These are phyloP conservation scores for Hippopotamyrus pictus DNA, from an alignment of 2,797 vertebrate genomes.

Conservation along the genomic window DNA sequence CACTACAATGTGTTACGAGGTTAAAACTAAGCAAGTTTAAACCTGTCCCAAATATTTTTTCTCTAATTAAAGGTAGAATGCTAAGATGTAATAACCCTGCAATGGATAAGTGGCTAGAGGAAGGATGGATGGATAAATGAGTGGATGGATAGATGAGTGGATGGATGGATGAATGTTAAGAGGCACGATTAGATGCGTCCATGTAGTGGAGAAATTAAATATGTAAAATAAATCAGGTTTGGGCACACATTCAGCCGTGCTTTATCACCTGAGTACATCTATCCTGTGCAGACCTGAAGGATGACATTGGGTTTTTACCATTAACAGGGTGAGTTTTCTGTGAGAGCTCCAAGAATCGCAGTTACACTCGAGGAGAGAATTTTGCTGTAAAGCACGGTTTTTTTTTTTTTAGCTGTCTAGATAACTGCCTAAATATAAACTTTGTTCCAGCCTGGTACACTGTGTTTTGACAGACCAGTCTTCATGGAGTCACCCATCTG, in stretches of 20 bases:
- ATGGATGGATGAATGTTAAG: background rate
- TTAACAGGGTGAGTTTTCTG: background rate
- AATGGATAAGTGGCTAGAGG: background rate
- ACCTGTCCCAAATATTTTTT: background rate
- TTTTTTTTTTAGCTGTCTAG: background rate
- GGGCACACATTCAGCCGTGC: background rate
- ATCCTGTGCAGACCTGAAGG: background rate
- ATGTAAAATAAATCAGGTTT: background rate
- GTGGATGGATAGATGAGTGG: background rate
- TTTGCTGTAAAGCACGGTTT: background rate
- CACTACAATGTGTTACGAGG: background rate
- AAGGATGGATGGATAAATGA: background rate
- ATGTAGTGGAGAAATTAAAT: background rate
- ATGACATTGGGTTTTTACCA: background rate
- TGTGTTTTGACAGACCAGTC: slow-evolving; percentile 1
- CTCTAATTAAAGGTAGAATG: background rate
- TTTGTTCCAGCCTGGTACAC: background rate
- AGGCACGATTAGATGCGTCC: background rate
- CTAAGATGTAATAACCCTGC: background rate
- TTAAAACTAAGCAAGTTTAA: background rate
- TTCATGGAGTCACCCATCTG: background rate
- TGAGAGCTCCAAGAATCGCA: background rate
- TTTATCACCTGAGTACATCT: background rate
- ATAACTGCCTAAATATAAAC: slow-evolving; percentile 5
- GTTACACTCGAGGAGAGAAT: background rate